Evolutionary conservation across 2,888 invertebrate species (phyloP).

Genomic region (Conus canariensis): DNA sequence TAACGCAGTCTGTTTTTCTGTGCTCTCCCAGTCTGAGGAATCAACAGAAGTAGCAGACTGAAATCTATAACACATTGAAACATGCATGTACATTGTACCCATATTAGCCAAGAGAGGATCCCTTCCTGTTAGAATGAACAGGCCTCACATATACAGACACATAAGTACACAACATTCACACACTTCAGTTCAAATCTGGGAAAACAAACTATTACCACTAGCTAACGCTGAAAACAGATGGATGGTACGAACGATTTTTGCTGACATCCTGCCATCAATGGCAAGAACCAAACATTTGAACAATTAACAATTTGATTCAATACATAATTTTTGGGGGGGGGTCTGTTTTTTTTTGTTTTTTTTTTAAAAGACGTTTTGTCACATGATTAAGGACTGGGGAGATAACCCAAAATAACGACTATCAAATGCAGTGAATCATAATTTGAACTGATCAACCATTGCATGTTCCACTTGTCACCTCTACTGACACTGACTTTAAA

Average conservation of each 20-base stretch:
- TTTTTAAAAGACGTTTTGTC: neutral
- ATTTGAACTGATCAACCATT: too few species aligned
- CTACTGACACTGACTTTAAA: too few species aligned
- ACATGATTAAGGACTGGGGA: neutral
- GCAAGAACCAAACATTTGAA: neutral
- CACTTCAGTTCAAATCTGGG: neutral
- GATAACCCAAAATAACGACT: neutral
- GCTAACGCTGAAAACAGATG: neutral
- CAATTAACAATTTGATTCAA: neutral
- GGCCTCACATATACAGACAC: neutral
- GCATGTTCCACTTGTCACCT: too few species aligned
- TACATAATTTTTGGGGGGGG: neutral
- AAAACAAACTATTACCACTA: neutral
- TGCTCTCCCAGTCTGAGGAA: neutral
- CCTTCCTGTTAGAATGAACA: neutral
- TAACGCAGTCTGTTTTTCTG: neutral
- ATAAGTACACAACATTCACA: neutral
- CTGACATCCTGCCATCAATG: neutral
- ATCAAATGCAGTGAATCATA: too few species aligned
- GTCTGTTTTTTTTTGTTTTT: too few species aligned
- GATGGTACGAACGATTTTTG: neutral
- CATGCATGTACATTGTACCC: conserved; percentile 17
- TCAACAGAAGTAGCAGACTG: neutral
- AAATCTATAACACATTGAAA: neutral
- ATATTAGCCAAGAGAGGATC: neutral